phyloP scores from a whole-genome alignment of 2,888 invertebrate species.

The Agriopis leucophaearia region DNA sequence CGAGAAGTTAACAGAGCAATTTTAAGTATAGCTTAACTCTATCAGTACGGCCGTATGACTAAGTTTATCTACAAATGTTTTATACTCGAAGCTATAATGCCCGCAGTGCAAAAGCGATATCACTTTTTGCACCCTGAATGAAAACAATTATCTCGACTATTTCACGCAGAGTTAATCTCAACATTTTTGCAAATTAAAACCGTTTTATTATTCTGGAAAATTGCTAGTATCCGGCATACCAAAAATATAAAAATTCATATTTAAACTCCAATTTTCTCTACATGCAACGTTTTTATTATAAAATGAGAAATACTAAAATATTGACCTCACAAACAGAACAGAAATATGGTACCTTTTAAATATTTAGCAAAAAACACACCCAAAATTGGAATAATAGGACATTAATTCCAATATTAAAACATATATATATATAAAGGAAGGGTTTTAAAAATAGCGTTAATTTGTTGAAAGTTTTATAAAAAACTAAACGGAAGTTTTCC shows the following conservation, averaged over 20 bases:
- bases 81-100: neutral
- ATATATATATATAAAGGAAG: no score
- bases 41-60: no score
- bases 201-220: slow-evolving; percentile 14
- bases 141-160: slow-evolving; percentile 10
- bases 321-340: neutral
- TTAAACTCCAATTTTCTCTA: slow-evolving; percentile 23
- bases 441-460: no score
- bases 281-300: neutral
- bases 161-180: slow-evolving; percentile 12
- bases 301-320: neutral
- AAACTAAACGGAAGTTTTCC: no score
- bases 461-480: no score
- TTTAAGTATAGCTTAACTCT: no score
- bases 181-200: slow-evolving; percentile 18
- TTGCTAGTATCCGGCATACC: neutral
- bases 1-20: no score
- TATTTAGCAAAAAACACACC: no score
- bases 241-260: slow-evolving; percentile 18
- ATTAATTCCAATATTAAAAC: no score
- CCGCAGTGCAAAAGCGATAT: neutral
- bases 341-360: no score
- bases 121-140: neutral
- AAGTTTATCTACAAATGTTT: no score
- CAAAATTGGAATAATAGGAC: no score